A percentile compares a stretch with the other conserved stretches of the same genome.
Conservation (phyloP, 2,113 vertebrate genomes). For the Scolopax mira region DNA sequence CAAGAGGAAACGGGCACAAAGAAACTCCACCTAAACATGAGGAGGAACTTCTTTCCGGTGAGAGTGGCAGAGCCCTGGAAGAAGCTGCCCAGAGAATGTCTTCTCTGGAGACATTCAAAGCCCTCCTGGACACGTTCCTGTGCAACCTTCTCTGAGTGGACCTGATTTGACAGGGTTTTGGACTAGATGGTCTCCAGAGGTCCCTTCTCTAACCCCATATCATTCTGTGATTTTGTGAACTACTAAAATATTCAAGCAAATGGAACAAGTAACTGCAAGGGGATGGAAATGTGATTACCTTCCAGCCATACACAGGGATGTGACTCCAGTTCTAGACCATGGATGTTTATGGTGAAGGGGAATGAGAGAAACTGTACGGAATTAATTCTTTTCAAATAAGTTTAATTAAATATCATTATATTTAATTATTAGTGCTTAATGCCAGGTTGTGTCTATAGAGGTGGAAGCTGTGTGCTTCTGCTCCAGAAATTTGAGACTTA, state of each 20-base stretch:
- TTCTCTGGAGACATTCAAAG: too few relatives aligned
- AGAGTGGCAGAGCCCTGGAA: too few relatives aligned
- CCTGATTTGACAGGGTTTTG: too few relatives aligned
- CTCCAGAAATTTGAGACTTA: background rate
- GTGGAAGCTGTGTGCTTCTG: background rate
- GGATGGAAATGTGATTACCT: background rate
- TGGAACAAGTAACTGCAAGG: background rate
- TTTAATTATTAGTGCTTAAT: background rate
- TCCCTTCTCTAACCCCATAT: too few relatives aligned
- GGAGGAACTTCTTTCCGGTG: too few relatives aligned
- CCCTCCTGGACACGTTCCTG: too few relatives aligned
- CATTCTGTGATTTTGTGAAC: too few relatives aligned
- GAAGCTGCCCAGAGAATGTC: too few relatives aligned
- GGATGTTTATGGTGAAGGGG: background rate
- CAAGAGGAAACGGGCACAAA: too few relatives aligned
- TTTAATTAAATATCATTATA: background rate
- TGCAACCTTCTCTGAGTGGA: too few relatives aligned
- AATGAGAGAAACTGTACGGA: background rate
- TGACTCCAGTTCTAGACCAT: background rate
- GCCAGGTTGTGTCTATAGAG: background rate
- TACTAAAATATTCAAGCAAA: background rate
- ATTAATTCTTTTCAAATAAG: background rate
- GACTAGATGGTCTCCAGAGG: too few relatives aligned
- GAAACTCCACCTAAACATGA: too few relatives aligned
- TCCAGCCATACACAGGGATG: background rate